Conservation (phyloP, 2,113 vertebrate species). For the Sinocyclocheilus maitianheensis region DNA sequence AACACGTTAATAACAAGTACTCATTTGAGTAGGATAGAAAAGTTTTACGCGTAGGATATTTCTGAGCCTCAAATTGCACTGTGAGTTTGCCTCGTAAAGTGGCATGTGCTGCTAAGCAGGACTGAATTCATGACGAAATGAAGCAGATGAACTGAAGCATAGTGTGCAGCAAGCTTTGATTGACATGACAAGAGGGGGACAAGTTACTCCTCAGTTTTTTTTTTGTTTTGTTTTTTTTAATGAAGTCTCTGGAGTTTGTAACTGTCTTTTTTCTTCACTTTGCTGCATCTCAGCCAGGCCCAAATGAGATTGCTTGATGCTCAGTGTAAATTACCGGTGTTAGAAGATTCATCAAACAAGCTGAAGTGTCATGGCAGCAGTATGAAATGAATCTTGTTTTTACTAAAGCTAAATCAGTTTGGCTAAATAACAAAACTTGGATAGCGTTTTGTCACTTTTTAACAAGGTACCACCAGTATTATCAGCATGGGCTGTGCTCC, state of each 20-base stretch:
- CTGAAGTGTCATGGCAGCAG: background rate
- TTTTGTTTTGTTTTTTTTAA: background rate
- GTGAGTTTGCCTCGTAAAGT: background rate
- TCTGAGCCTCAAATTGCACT: background rate
- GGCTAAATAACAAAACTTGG: background rate
- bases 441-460: background rate
- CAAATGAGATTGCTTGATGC: background rate
- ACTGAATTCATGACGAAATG: background rate
- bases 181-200: background rate
- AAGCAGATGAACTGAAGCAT: background rate
- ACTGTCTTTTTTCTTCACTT: background rate
- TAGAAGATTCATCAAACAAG: background rate
- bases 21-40: background rate
- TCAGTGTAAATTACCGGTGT: background rate
- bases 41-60: background rate
- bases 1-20: background rate
- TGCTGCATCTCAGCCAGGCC: background rate
- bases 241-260: background rate
- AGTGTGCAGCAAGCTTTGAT: background rate
- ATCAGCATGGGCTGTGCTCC: background rate
- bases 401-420: background rate
- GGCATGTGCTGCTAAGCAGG: background rate
- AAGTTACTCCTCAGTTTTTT: background rate
- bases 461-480: background rate
- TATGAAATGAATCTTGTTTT: background rate